phyloP scores from a whole-genome alignment of 2,113 vertebrate species.

The Thermophis baileyi region DNA sequence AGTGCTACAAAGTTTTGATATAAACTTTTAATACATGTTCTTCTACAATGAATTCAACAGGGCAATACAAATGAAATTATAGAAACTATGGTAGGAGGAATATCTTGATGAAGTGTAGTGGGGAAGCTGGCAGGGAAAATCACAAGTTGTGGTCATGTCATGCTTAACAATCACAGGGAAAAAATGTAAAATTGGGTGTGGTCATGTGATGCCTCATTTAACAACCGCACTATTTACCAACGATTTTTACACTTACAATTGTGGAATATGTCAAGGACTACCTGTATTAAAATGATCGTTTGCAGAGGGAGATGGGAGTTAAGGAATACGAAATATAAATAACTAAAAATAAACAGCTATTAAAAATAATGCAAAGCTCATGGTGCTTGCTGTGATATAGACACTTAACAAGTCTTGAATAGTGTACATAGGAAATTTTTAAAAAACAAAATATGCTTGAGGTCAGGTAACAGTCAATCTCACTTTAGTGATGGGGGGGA shows the following conservation, averaged over 20 bases:
- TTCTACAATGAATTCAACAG: not conserved
- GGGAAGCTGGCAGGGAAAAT: not conserved
- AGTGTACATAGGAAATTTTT: not conserved
- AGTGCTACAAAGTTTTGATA: not conserved
- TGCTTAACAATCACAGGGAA: not conserved
- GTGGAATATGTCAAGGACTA: not conserved
- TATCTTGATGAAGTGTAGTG: not conserved
- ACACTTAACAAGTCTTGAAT: not conserved
- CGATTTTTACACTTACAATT: not conserved
- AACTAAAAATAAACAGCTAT: not conserved
- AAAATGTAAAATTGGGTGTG: not conserved
- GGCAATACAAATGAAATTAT: not conserved
- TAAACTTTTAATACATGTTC: not conserved
- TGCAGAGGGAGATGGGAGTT: not conserved
- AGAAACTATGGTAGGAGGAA: not conserved
- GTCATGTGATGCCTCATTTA: not conserved
- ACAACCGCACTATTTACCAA: not conserved
- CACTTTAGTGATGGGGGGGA: not conserved
- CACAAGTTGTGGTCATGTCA: not conserved
- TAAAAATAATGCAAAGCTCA: not conserved
- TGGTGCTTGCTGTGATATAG: not conserved
- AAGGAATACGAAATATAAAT: not conserved
- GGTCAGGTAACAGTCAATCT: not conserved
- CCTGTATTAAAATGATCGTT: not conserved
- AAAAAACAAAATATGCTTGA: not conserved